Evolutionary conservation across 2,113 vertebrate genomes (phyloP).

Genomic region (Equus przewalskii): DNA sequence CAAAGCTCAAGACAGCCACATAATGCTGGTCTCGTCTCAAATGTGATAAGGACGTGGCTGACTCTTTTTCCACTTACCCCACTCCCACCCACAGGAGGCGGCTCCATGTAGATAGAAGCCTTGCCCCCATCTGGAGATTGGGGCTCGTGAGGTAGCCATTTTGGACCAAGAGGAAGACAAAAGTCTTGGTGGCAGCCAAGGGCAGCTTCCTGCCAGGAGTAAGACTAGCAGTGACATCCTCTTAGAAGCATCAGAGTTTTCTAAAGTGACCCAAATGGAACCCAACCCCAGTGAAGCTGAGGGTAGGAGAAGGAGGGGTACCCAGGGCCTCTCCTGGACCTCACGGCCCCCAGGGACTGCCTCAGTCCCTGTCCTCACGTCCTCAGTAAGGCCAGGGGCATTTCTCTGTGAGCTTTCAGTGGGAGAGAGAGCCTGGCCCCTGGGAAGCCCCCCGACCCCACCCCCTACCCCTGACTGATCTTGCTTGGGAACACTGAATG

Average conservation of each 20-base stretch:
- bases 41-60: background rate
- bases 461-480: background rate
- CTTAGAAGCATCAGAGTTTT: background rate
- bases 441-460: background rate
- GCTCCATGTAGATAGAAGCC: background rate
- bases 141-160: background rate
- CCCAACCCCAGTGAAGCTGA: background rate
- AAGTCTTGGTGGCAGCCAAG: background rate
- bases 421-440: background rate
- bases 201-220: background rate
- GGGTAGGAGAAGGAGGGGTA: background rate
- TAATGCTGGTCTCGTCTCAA: background rate
- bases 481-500: background rate
- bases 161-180: conserved; percentile 1
- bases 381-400: background rate
- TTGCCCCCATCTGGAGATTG: background rate
- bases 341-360: background rate
- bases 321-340: background rate
- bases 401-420: background rate
- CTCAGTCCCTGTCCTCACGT: background rate
- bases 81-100: background rate
- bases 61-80: background rate
- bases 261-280: background rate
- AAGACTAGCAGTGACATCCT: background rate
- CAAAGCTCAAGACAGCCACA: background rate